These are phyloP conservation scores for Macrobrachium rosenbergii DNA, from an alignment of 1,140 invertebrate species.

Conservation along the genomic window DNA sequence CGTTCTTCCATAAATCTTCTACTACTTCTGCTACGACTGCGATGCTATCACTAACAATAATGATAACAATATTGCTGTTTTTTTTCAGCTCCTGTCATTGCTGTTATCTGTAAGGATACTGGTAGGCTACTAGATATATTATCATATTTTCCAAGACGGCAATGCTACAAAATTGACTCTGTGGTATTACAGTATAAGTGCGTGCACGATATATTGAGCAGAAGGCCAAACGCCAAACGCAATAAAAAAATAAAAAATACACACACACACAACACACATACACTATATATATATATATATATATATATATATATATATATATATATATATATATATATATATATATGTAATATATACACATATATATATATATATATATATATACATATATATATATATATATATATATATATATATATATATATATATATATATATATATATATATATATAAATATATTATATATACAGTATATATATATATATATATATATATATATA, in stretches of 20 bases:
- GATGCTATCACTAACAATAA: no score
- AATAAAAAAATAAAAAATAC: neutral
- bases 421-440: neutral
- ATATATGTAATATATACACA: neutral
- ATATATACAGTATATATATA: slow-evolving; percentile 22
- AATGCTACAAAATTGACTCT: no score
- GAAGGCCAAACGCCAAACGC: no score
- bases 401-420: neutral
- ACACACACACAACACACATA: neutral
- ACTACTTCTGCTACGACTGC: no score
- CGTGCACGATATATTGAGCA: no score
- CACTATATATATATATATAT: neutral
- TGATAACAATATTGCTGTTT: no score
- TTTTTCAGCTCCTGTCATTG: no score
- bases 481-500: slow-evolving; percentile 17
- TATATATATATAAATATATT: slow-evolving; percentile 3
- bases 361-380: slow-evolving; percentile 28
- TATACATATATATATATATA: neutral
- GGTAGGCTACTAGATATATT: no score
- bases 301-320: slow-evolving; percentile 11
- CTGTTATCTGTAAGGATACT: no score
- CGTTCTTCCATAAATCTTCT: no score
- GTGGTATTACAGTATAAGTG: no score
- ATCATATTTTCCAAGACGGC: no score
- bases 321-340: slow-evolving; percentile 18